Evolutionary conservation across 2,888 invertebrate species (phyloP).

Genomic region (Pristionchus arcanus): DNA sequence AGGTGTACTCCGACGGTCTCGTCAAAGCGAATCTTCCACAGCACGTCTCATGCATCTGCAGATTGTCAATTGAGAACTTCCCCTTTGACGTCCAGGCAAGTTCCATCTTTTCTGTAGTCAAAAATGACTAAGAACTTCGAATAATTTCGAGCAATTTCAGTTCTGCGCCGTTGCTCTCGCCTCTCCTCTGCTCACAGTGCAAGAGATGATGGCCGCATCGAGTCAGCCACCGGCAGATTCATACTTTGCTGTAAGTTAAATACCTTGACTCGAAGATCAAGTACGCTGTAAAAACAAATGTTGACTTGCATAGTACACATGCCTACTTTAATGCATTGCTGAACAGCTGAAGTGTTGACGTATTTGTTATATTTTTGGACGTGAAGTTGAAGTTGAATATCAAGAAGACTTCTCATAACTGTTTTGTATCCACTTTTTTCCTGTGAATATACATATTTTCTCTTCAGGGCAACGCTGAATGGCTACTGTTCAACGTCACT

Average conservation of each 20-base stretch:
- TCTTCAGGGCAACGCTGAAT: slow-evolving; percentile 75
- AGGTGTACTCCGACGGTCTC: slow-evolving; percentile 57
- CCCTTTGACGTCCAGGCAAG: slow-evolving; percentile 69
- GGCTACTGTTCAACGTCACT: slow-evolving; percentile 74
- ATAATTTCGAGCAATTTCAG: slow-evolving; percentile 54
- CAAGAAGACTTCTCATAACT: not conserved
- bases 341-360: not conserved
- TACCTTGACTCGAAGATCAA: not conserved
- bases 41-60: slow-evolving; percentile 75
- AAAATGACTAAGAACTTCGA: not conserved
- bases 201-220: slow-evolving; percentile 75
- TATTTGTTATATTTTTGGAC: no score
- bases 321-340: not conserved
- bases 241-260: slow-evolving; percentile 69
- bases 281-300: no score
- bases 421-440: not conserved
- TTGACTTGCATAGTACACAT: not conserved
- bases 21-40: slow-evolving; percentile 74
- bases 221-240: slow-evolving; percentile 74
- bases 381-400: no score
- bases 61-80: slow-evolving; percentile 72
- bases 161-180: slow-evolving; percentile 75
- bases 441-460: not conserved
- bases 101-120: not conserved
- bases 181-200: slow-evolving; percentile 71